These are phyloP conservation scores for Tetanocera ferruginea DNA, from an alignment of 2,888 invertebrate genomes.

Conservation along the genomic window DNA sequence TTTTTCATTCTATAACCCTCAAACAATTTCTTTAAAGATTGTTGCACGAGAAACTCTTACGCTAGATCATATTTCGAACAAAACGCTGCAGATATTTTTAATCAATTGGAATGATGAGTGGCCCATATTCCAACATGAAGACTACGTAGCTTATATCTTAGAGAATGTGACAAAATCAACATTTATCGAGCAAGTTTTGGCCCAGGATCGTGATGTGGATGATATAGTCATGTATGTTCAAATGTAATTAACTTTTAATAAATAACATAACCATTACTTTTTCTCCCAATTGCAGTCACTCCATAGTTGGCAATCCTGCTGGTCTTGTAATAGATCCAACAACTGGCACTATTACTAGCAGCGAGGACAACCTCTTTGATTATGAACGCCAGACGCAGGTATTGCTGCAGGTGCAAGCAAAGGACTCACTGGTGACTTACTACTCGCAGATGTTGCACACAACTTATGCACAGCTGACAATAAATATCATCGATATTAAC, in stretches of 20 bases:
- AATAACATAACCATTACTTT: neutral
- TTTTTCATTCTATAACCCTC: neutral
- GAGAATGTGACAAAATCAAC: slow-evolving; percentile 73
- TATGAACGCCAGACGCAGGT: slow-evolving; percentile 74
- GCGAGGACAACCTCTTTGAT: slow-evolving; percentile 73
- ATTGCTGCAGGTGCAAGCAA: slow-evolving; percentile 72
- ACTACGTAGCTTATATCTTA: slow-evolving; percentile 68
- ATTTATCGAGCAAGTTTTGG: slow-evolving; percentile 72
- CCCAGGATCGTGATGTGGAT: slow-evolving; percentile 75
- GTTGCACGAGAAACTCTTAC: slow-evolving; percentile 61
- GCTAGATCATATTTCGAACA: slow-evolving; percentile 60
- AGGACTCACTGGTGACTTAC: slow-evolving; percentile 69
- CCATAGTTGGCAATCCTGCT: slow-evolving; percentile 71
- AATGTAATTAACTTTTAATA: neutral
- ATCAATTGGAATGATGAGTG: slow-evolving; percentile 80
- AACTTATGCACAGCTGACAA: slow-evolving; percentile 72
- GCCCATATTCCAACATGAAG: slow-evolving; percentile 73
- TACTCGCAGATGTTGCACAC: slow-evolving; percentile 47
- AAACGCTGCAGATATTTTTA: slow-evolving; percentile 71
- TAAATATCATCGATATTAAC: slow-evolving; percentile 79
- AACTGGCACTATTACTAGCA: slow-evolving; percentile 74
- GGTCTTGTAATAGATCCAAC: slow-evolving; percentile 71
- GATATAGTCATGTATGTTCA: slow-evolving; percentile 73
- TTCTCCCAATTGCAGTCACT: slow-evolving; percentile 69
- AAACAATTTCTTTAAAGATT: slow-evolving; percentile 57